Evolutionary conservation across 2,888 invertebrate species (phyloP), one percentile per base, ranked within the genome.

Genomic region (Eristalinus sepulchralis): DNA sequence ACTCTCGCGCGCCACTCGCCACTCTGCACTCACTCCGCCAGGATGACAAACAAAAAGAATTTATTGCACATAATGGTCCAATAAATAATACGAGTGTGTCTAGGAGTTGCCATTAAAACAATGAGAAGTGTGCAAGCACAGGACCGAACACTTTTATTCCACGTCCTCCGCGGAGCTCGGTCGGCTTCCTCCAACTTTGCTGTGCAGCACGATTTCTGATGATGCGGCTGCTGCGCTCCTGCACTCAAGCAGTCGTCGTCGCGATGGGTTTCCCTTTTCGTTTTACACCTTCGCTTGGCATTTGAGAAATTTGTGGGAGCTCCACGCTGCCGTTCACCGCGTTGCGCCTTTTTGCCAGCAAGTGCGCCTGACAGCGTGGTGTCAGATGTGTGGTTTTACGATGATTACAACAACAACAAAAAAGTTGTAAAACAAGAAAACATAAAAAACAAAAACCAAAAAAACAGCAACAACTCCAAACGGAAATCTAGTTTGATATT

Each of bases 1-100:
- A 8, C 55, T 22, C n/a, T 22, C 22, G n/a, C 55, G 8, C 55
- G 13, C 47, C 66, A 33, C 9, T 9, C 11, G n/a, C 55, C 36
- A 24, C 67, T 34, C 71, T 67, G 72, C 10, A 27, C 60, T 33
- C 60, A 73, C 70, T 24, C 68, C 77, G 77, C 82, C 73, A 70
- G 72, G 66, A 79, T 86, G 75, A 73, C 86, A 86, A 86, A 86
- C 86, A 86, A 87, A 87, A 83, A 79, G 87, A 83, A 87, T 87
- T 87, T 87, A 87, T 87, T 83, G 87, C 83, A 80, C 87, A 87
- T 87, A 87, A 87, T 87, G 87, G 87, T 83, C 87, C 87, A 87
- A 87, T 87, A 87, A 87, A 87, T 87, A 87, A 87, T 83, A 83
- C 83, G 79, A 83, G 83, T 76, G 83, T 82, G 78, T 87, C 83